Evolutionary conservation across 2,113 vertebrate genomes (phyloP).

Genomic region (Rhinogobius similis): DNA sequence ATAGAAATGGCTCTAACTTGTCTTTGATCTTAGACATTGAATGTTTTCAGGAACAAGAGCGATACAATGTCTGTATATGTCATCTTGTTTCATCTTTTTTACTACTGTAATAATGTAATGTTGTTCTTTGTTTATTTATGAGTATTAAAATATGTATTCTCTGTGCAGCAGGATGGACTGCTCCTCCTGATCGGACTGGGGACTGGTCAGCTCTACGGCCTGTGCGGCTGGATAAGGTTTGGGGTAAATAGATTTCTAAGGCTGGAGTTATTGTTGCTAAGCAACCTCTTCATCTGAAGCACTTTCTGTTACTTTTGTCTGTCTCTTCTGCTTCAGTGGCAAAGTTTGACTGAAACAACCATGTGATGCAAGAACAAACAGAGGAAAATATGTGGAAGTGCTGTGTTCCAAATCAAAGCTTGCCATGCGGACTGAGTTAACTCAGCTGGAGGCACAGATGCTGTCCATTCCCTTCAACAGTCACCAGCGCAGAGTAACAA

Average conservation of each 20-base stretch:
- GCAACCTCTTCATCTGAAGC: conserved; percentile 27
- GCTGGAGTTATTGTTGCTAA: conserved; percentile 33
- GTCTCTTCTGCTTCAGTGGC: neutral
- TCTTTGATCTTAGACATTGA: neutral
- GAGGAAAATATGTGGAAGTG: conserved; percentile 30
- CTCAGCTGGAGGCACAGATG: conserved; percentile 56
- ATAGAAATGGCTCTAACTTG: neutral
- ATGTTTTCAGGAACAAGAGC: too few species aligned
- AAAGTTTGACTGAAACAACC: conserved; percentile 54
- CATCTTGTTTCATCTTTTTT: neutral
- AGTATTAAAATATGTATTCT: neutral
- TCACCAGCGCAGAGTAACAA: conserved; percentile 16
- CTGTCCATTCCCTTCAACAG: conserved; percentile 28
- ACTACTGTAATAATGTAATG: neutral
- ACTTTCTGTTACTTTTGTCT: conserved; percentile 3
- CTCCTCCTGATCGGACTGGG: neutral
- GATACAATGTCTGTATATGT: neutral
- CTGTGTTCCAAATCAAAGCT: conserved; percentile 46
- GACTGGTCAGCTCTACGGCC: neutral
- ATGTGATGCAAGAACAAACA: conserved; percentile 48
- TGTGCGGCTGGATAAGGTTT: conserved; percentile 1
- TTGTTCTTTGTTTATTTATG: neutral
- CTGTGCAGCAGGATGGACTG: neutral
- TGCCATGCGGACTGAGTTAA: conserved; percentile 52
- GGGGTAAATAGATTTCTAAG: conserved; percentile 17